Percentiles rank a stretch among this genome's conserved stretches.
Conservation (phyloP, 37 sponge, comb jelly and placozoan species). For the Aphrocallistes beatrix region DNA sequence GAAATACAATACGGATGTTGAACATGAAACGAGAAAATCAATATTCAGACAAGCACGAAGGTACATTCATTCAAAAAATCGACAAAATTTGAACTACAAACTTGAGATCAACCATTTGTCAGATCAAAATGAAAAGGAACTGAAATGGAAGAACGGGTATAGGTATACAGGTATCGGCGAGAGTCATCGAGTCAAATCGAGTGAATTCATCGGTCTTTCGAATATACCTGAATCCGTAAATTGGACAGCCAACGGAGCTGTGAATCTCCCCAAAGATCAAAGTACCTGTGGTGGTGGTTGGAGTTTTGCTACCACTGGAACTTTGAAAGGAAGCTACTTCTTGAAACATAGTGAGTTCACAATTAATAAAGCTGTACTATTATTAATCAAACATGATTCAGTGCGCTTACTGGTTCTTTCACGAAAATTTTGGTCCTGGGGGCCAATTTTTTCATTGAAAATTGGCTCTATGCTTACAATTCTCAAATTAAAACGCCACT, state of each 20-base stretch:
- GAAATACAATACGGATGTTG: not conserved
- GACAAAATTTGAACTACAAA: conserved; percentile 38
- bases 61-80: conserved; percentile 65
- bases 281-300: conserved; percentile 95
- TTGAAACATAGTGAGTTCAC: conserved; percentile 34
- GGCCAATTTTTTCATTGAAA: no score
- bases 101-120: conserved; percentile 78
- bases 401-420: no score
- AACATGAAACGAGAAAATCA: not conserved
- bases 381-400: no score
- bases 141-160: conserved; percentile 46
- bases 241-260: conserved; percentile 51
- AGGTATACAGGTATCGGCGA: conserved; percentile 29
- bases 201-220: not conserved
- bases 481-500: no score
- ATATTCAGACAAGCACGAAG: conserved; percentile 21
- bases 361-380: no score
- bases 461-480: no score
- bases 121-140: conserved; percentile 51
- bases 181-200: not conserved
- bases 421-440: no score
- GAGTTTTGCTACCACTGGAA: conserved; percentile 89
- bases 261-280: conserved; percentile 93
- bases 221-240: not conserved
- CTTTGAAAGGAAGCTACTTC: conserved; percentile 82